Evolutionary conservation across 2,797 vertebrate species (phyloP).

Genomic region (Geotrypetes seraphini): DNA sequence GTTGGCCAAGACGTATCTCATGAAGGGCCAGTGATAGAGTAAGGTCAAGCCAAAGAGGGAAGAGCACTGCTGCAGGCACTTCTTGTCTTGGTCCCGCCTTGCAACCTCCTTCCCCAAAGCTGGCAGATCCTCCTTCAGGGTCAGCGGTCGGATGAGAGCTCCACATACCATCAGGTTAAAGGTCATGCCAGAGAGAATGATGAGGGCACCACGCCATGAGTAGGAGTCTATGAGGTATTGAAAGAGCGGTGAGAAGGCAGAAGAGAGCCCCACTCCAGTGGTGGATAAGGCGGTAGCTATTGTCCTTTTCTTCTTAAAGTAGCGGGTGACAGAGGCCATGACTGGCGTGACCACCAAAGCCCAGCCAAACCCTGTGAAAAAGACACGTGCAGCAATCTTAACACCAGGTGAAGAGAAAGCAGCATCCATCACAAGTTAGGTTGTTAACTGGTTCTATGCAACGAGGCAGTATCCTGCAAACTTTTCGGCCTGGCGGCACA

Average conservation of each 20-base stretch:
- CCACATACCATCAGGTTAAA: slow-evolving; percentile 75
- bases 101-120: too few species aligned
- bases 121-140: too few species aligned
- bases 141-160: slow-evolving; percentile 60
- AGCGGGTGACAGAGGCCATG: slow-evolving; percentile 67
- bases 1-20: slow-evolving; percentile 61
- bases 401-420: too few species aligned
- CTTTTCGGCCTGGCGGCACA: too few species aligned
- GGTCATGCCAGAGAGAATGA: slow-evolving; percentile 72
- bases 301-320: slow-evolving; percentile 60
- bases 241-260: slow-evolving; percentile 77
- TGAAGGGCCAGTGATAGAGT: slow-evolving; percentile 61
- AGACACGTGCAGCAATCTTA: too few species aligned
- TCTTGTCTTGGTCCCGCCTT: too few species aligned
- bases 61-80: slow-evolving; percentile 5
- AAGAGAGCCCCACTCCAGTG: slow-evolving; percentile 75
- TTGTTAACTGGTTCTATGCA: too few species aligned
- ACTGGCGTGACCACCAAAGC: slow-evolving; percentile 76
- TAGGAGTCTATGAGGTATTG: slow-evolving; percentile 69
- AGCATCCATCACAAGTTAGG: too few species aligned
- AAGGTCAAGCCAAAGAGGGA: slow-evolving; percentile 60
- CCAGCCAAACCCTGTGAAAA: slow-evolving; percentile 73
- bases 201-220: slow-evolving; percentile 74
- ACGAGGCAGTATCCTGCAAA: too few species aligned
- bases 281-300: slow-evolving; percentile 68